phyloP scores from a whole-genome alignment of 2,888 invertebrate genomes.

The Caenorhabditis uteleia region DNA sequence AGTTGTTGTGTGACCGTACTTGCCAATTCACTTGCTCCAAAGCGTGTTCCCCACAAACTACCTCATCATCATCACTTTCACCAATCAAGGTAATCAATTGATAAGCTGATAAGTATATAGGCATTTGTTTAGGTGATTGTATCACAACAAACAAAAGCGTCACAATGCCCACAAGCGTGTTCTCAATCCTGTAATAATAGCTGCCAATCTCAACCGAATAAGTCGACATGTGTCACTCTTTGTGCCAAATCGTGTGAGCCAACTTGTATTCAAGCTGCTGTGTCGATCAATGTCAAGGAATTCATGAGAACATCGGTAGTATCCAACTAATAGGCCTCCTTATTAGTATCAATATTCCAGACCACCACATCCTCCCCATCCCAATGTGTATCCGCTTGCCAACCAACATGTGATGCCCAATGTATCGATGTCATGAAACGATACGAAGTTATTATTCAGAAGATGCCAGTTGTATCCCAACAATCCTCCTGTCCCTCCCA shows the following conservation, averaged over 20 bases:
- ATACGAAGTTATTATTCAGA: slow-evolving; percentile 34
- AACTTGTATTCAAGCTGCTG: slow-evolving; percentile 37
- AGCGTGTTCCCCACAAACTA: slow-evolving; percentile 27
- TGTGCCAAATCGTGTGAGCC: slow-evolving; percentile 37
- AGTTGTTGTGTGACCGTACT: slow-evolving; percentile 29
- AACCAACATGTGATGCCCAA: slow-evolving; percentile 38
- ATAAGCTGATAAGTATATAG: not conserved
- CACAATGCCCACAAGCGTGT: slow-evolving; percentile 41
- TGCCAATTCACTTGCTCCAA: slow-evolving; percentile 44
- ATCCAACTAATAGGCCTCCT: not conserved
- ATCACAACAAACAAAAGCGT: slow-evolving; percentile 38
- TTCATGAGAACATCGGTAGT: slow-evolving; percentile 27
- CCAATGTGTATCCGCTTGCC: slow-evolving; percentile 26
- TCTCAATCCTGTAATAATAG: slow-evolving; percentile 34
- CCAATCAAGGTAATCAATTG: slow-evolving; percentile 16
- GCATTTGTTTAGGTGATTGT: slow-evolving; percentile 43
- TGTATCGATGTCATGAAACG: slow-evolving; percentile 38
- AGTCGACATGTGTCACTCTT: slow-evolving; percentile 14
- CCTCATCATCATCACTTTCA: slow-evolving; percentile 4
- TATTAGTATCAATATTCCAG: slow-evolving; percentile 1
- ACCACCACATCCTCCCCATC: slow-evolving; percentile 6
- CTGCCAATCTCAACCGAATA: slow-evolving; percentile 28
- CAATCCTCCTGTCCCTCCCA: slow-evolving; percentile 27
- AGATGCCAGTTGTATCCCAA: slow-evolving; percentile 18
- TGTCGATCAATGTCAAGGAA: slow-evolving; percentile 31